Base-by-base conservation (phyloP, 2,888 invertebrate species). In the Carpatolechia fugitivella region DNA sequence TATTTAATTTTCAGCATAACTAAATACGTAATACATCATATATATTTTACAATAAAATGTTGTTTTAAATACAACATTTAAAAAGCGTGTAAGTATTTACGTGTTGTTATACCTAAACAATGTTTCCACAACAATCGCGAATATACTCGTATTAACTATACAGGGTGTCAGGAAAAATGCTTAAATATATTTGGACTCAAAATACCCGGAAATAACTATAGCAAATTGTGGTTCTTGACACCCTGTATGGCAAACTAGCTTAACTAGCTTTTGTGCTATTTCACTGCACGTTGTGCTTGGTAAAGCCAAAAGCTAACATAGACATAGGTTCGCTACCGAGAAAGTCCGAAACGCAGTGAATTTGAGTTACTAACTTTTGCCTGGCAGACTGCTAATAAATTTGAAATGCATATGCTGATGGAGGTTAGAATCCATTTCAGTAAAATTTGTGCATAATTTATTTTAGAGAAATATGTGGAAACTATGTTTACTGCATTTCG, bases 1-100 rank as follows among this genome's bases (percentile, higher is more conserved):
- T 77, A 76, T 69, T 68, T 60, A 62, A 65, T 62, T 59, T 68
- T 66, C 64, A 71, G 70, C 69, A 58, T 67, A 60, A 33, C 44
- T 44, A 44, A 56, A 59, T 63, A 62, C 55, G 30, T 58, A 55
- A 60, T 36, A 58, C 65, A 55, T 31, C 38, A 62, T 56, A 63
- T 36, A 62, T 56, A 63, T 61, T 60, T 60, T 68, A 71, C 62
- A 69, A 33, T 66, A 57, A 56, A 60, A 62, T 53, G 57, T 65
- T 64, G 61, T 60, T 58, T 54, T 54, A 33, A 53, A 53, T 52
- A 63, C 62, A 70, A 66, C 66, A 68, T 50, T 73, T 18, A 64
- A 44, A 71, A 77, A 77, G 77, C 76, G 60, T 65, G 35, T 48
- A 46, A 3, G 7, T 48, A 51, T 36, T 41, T 50, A 47, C 13